Conservation (phyloP, 2,888 invertebrate genomes). For the Cremastobaeus sp. region DNA sequence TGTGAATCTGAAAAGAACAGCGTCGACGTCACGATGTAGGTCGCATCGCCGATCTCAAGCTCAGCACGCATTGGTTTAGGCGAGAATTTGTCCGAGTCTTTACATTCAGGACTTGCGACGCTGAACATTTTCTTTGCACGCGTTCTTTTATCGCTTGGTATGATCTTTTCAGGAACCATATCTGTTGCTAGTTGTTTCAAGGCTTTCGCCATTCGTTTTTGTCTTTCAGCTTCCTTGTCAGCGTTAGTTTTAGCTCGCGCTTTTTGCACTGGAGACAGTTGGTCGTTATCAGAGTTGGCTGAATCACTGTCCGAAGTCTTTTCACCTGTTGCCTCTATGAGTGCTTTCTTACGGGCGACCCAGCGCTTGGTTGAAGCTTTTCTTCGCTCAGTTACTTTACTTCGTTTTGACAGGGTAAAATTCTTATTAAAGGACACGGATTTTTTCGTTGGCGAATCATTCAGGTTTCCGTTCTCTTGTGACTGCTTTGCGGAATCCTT, state of each 20-base stretch:
- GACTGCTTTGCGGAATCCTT: slow-evolving; percentile 23
- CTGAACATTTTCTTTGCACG: slow-evolving; percentile 6
- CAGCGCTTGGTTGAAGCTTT: slow-evolving; percentile 75
- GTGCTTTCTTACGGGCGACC: slow-evolving; percentile 75
- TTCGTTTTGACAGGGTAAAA: slow-evolving; percentile 55
- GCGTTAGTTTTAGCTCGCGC: slow-evolving; percentile 72
- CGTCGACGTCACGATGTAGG: slow-evolving; percentile 72
- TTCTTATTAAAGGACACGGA: slow-evolving; percentile 1
- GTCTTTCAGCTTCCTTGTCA: slow-evolving; percentile 69
- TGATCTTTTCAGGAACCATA: slow-evolving; percentile 45
- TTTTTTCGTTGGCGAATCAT: slow-evolving; percentile 21
- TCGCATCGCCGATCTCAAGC: slow-evolving; percentile 70
- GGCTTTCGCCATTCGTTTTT: slow-evolving; percentile 65
- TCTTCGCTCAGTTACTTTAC: slow-evolving; percentile 69
- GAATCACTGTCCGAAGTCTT: slow-evolving; percentile 74
- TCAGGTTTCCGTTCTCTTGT: slow-evolving; percentile 36
- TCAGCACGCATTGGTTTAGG: slow-evolving; percentile 68
- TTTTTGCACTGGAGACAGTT: slow-evolving; percentile 75
- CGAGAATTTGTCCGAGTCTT: slow-evolving; percentile 36
- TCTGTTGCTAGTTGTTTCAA: slow-evolving; percentile 68
- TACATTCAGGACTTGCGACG: too few relatives aligned
- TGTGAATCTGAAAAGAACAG: slow-evolving; percentile 66
- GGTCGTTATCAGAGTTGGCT: slow-evolving; percentile 67
- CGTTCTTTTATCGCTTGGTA: slow-evolving; percentile 22
- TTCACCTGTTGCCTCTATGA: slow-evolving; percentile 73